Base-by-base conservation (phyloP, 1,140 invertebrate genomes). In the Varroa destructor region DNA sequence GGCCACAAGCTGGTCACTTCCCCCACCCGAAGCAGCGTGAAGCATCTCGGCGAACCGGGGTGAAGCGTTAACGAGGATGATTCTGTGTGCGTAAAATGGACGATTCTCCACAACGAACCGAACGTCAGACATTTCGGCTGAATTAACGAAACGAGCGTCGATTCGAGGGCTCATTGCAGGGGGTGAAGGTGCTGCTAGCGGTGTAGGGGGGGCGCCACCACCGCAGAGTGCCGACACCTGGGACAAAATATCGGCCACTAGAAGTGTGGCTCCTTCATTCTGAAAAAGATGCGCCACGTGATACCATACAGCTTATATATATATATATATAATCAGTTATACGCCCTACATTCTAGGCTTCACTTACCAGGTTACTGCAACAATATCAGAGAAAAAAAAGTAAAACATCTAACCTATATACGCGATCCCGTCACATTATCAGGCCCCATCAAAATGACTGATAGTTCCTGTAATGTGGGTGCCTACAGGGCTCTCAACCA, bases 41-140 rank as follows among this genome's bases (percentile, higher is more conserved):
- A 94, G 81, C 90, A 93, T 91, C 56, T 87, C 87, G 75, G 89
- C 85, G 75, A 93, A 87, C 72, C 89, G 83, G 14, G 89, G 85
- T 6, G 90, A 93, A 55, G 90, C 90, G 10, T 90, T 93, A 40
- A 93, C 89, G 46, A 94, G 81, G 43, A 94, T 89, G 71, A 93
- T 93, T 82, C 92, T 93, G 79, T 94, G 91, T 0, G 90, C 91
- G 79, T 93, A 93, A 79, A 94, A 93, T n/a, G 93, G 83, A 71
- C 89, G 84, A 0, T 89, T 89, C 80, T 93, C 90, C 8, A 94
- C 90, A 76, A 89, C 84, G 78, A 93, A 93, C 73, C 90, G 90
- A 37, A 93, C 89, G 79, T 93, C 91, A 75, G 88, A 89, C 10
- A 93, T 82, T 76, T 91, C 90, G 0, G 89, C 88, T 81, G 93